Base-by-base conservation (phyloP, 2,113 vertebrate species). In the Lasiurus borealis region DNA sequence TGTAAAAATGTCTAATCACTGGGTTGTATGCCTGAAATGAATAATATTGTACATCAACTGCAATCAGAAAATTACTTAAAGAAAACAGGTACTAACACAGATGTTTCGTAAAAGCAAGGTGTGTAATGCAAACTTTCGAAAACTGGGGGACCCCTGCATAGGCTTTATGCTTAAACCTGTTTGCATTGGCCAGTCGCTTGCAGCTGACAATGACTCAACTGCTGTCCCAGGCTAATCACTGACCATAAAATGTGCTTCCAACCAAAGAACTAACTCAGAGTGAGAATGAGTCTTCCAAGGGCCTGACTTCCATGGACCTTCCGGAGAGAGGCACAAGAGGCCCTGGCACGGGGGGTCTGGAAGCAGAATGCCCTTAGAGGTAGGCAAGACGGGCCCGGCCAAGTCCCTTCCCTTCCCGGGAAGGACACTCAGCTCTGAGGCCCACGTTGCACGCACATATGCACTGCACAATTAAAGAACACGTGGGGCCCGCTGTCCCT, bases 171-270 rank as follows among this genome's bases (percentile, higher is more conserved):
- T 88, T 36, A 85, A 46, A 5, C 16, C 44, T 48, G 2, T 89
- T 89, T 48, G 31, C 85, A 77, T 18, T 93, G 64, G 69, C 83
- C 64, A 54, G 64, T 87, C n/a, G 10, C 75, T 62, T 48, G 31
- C 27, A 87, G 50, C 48, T 80, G 48, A 48, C 69, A 73, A 27
- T 7, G 25, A 78, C 54, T 48, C 59, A 64, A 10, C 3, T 10
- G 73, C 25, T 64, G 86, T 6, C 11, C 31, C 57, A 86, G 48
- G 23, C 62, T 82, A 82, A 94, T 31, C 52, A 64, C n/a, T 27
- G 73, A 66, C 76, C 81, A 31, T 11, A 57, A 77, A 90, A 71
- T 76, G 78, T 31, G 19, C 85, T 90, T 64, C 59, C 75, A 88
- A 82, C 46, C 13, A 0, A 80, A 86, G 54, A 64, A 71, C 57